Conservation (phyloP, 1,140 invertebrate species). For the Calosoma granatense region DNA sequence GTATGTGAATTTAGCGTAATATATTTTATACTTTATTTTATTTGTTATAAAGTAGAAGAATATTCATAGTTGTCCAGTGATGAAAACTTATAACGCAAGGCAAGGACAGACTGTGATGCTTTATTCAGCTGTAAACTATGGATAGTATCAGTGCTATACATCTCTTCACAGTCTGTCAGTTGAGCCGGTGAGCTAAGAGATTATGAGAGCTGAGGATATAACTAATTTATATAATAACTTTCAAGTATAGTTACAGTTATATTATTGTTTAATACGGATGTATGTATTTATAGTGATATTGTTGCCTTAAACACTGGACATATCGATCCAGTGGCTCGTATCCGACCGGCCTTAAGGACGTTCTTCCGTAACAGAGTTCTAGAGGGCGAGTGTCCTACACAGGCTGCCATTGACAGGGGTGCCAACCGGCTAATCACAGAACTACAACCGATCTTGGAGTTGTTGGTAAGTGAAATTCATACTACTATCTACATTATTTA, state of each 20-base stretch:
- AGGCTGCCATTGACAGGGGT: conserved; percentile 23
- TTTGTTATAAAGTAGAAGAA: too few relatives aligned
- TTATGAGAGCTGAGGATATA: too few relatives aligned
- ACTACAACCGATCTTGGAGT: conserved; percentile 26
- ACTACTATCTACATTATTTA: too few relatives aligned
- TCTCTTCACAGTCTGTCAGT: too few relatives aligned
- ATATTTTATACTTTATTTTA: too few relatives aligned
- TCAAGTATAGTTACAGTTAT: background rate
- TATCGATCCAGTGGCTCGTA: conserved; percentile 25
- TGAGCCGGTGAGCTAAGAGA: too few relatives aligned
- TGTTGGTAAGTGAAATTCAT: conserved; percentile 28
- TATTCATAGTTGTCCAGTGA: too few relatives aligned
- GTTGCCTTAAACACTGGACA: conserved; percentile 23
- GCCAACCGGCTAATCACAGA: conserved; percentile 27
- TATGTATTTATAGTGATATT: conserved; percentile 24
- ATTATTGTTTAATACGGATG: background rate
- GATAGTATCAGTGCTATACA: too few relatives aligned
- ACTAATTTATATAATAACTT: background rate
- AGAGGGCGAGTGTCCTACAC: conserved; percentile 27
- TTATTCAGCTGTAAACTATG: too few relatives aligned
- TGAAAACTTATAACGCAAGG: too few relatives aligned
- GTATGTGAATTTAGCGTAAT: too few relatives aligned
- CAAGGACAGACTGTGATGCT: too few relatives aligned
- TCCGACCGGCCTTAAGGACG: conserved; percentile 33
- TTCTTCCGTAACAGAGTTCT: conserved; percentile 38